Evolutionary conservation across 2,797 vertebrate species (phyloP).

Genomic region (Falco novaeseelandiae): DNA sequence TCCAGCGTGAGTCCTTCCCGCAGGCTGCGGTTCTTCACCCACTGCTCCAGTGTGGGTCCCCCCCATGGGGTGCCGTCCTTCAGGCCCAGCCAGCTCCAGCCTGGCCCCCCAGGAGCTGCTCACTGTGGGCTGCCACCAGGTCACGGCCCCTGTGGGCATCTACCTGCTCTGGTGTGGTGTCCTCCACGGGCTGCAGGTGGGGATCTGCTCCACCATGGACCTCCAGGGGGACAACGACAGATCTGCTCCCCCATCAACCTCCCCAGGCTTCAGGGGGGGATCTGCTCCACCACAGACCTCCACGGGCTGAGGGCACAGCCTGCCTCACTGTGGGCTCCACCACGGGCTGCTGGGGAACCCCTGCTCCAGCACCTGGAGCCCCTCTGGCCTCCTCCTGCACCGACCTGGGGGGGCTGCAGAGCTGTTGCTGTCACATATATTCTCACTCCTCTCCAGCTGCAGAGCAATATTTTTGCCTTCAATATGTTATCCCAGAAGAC

Average conservation of each 20-base stretch:
- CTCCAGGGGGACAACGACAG: neutral
- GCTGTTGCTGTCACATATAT: neutral
- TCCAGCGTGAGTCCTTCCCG: neutral
- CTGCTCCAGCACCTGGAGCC: neutral
- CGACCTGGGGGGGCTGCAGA: neutral
- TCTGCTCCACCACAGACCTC: neutral
- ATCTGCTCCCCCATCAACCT: too few relatives aligned
- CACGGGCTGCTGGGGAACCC: neutral
- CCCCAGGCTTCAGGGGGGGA: neutral
- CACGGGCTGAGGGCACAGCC: neutral
- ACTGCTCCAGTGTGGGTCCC: accelerated
- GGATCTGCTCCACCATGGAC: neutral
- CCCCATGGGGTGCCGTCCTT: neutral
- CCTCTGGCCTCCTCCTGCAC: neutral
- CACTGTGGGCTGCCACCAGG: too few relatives aligned
- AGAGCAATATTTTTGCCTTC: too few relatives aligned
- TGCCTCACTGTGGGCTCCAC: neutral
- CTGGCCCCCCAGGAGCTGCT: too few relatives aligned
- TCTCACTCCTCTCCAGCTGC: neutral
- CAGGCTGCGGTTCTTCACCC: neutral
- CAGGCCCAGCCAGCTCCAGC: neutral
- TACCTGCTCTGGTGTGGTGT: neutral
- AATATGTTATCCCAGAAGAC: neutral
- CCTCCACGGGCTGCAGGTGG: neutral
- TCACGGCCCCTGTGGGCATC: neutral